Conservation (phyloP, 2,797 vertebrate genomes). For the Gymnoscopelus braueri region DNA sequence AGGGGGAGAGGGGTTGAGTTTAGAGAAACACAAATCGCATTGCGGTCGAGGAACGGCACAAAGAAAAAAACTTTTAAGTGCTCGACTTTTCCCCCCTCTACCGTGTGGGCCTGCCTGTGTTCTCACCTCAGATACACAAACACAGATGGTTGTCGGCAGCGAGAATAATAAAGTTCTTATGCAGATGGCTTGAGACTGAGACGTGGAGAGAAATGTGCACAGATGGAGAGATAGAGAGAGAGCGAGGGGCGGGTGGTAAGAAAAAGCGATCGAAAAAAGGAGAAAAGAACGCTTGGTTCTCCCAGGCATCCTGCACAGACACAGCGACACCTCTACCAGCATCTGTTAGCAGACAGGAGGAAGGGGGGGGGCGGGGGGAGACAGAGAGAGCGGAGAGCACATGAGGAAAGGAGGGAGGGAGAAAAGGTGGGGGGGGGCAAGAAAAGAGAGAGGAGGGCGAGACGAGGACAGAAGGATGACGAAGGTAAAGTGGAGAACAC, state of each 20-base stretch:
- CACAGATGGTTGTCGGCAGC: slow-evolving; percentile 47
- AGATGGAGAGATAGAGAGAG: slow-evolving; percentile 44
- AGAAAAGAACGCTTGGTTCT: slow-evolving; percentile 24
- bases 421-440: not conserved
- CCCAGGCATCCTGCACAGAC: not conserved
- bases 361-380: not conserved
- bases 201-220: slow-evolving; percentile 27
- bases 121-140: slow-evolving; percentile 45
- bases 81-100: slow-evolving; percentile 13
- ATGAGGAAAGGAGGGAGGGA: not conserved
- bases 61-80: slow-evolving; percentile 4
- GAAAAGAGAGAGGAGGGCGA: not conserved
- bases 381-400: not conserved
- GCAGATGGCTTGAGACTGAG: slow-evolving; percentile 29
- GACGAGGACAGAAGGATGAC: no score
- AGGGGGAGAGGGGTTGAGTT: not conserved
- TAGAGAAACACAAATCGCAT: not conserved
- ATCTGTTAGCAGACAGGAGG: slow-evolving; percentile 21
- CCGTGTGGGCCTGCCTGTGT: slow-evolving; percentile 9
- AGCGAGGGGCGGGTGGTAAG: slow-evolving; percentile 11
- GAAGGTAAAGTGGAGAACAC: not conserved
- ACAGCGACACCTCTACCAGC: slow-evolving; percentile 22
- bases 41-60: not conserved
- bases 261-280: slow-evolving; percentile 11
- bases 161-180: slow-evolving; percentile 35